These are phyloP conservation scores for Trinorchestia longiramus DNA, from an alignment of 1,140 invertebrate genomes.

Conservation along the genomic window DNA sequence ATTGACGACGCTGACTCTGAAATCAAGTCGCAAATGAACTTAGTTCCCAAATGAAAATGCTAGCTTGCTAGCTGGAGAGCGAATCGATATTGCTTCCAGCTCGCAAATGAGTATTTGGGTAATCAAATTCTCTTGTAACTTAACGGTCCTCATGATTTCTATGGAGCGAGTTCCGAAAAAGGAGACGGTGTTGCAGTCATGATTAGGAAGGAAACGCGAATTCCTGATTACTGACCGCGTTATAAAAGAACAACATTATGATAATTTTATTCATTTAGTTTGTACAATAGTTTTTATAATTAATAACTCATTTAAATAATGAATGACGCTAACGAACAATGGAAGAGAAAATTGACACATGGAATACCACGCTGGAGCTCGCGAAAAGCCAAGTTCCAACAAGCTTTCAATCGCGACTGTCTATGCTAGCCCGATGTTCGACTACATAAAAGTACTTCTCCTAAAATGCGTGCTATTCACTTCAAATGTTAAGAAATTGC, in stretches of 20 bases:
- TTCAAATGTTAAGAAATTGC: too few species aligned
- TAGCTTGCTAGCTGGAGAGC: not conserved
- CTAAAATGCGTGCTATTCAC: too few species aligned
- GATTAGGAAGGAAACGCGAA: not conserved
- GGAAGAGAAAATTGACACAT: not conserved
- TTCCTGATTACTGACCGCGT: not conserved
- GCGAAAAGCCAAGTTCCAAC: not conserved
- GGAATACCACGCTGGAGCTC: not conserved
- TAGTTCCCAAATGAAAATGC: not conserved
- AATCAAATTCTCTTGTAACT: not conserved
- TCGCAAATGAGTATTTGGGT: not conserved
- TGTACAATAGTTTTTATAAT: not conserved
- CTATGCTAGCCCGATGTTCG: too few species aligned
- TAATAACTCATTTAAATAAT: not conserved
- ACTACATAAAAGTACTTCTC: too few species aligned
- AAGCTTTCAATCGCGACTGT: not conserved
- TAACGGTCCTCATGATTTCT: not conserved
- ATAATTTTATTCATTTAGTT: not conserved
- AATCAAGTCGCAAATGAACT: conserved; percentile 30
- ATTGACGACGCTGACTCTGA: conserved; percentile 13
- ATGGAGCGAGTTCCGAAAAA: not conserved
- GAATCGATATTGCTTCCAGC: not conserved
- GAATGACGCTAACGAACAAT: not conserved
- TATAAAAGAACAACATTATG: not conserved
- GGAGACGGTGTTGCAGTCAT: not conserved